These are phyloP conservation scores for Cephus spinipes DNA, from an alignment of 2,888 invertebrate species.

Conservation along the genomic window DNA sequence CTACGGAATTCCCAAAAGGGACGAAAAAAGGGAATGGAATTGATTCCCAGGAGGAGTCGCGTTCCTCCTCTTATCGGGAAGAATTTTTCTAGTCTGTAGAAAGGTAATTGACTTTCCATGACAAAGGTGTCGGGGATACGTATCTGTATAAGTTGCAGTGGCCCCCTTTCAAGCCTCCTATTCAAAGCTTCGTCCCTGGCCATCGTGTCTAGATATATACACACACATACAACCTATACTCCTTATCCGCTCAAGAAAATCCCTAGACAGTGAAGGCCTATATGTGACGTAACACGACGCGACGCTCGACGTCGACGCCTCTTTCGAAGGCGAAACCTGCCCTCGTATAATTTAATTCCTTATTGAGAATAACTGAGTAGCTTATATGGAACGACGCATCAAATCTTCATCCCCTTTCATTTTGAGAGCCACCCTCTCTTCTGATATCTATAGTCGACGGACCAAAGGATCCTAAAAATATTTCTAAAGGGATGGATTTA, in stretches of 20 bases:
- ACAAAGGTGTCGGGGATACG: neutral
- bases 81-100: neutral
- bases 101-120: neutral
- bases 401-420: neutral
- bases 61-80: neutral
- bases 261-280: neutral
- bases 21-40: neutral
- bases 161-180: neutral
- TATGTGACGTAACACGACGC: neutral
- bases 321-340: neutral
- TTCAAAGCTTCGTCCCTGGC: neutral
- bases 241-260: neutral
- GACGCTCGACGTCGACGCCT: neutral
- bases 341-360: neutral
- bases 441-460: neutral
- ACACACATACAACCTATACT: neutral
- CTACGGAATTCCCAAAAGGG: neutral
- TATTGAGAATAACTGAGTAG: neutral
- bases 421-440: neutral
- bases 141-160: neutral
- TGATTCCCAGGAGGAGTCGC: neutral
- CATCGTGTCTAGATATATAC: neutral
- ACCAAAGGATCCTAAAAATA: neutral
- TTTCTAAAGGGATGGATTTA: neutral
- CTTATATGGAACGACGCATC: neutral